phyloP scores from a whole-genome alignment of 2,113 vertebrate species.

The Varanus salvator region DNA sequence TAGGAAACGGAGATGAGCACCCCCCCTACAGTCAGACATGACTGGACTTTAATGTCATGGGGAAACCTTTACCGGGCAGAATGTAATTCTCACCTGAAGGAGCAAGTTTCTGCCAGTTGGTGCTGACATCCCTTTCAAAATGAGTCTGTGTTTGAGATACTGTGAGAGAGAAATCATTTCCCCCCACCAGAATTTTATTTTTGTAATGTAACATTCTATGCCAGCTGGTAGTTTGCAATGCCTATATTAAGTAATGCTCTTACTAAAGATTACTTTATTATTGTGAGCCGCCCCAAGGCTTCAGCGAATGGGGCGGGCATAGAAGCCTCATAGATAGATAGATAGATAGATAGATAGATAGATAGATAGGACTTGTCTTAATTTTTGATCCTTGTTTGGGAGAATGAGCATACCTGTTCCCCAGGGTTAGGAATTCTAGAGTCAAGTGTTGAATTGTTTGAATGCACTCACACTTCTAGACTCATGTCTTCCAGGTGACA shows the following conservation, averaged over 20 bases:
- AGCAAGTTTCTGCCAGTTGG: conserved; percentile 23
- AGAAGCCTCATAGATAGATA: no score
- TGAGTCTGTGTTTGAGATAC: neutral
- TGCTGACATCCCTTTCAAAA: conserved; percentile 27
- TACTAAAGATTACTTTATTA: neutral
- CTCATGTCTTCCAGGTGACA: neutral
- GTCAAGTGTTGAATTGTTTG: neutral
- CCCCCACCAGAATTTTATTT: neutral
- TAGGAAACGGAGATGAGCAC: no score
- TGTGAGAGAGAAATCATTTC: conserved; percentile 17
- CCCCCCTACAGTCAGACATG: no score
- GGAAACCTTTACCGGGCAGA: no score
- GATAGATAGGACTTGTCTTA: neutral
- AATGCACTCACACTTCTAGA: neutral
- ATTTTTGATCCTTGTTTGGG: neutral
- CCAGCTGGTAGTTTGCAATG: neutral
- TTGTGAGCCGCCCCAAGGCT: no score
- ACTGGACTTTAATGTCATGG: no score
- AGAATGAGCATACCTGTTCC: neutral
- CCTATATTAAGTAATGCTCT: neutral
- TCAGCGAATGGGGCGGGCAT: no score
- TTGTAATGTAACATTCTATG: neutral
- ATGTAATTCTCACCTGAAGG: neutral
- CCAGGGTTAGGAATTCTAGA: neutral
- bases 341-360: no score